phyloP scores from a whole-genome alignment of 2,888 invertebrate genomes.

The Ennomos fuscantarius region DNA sequence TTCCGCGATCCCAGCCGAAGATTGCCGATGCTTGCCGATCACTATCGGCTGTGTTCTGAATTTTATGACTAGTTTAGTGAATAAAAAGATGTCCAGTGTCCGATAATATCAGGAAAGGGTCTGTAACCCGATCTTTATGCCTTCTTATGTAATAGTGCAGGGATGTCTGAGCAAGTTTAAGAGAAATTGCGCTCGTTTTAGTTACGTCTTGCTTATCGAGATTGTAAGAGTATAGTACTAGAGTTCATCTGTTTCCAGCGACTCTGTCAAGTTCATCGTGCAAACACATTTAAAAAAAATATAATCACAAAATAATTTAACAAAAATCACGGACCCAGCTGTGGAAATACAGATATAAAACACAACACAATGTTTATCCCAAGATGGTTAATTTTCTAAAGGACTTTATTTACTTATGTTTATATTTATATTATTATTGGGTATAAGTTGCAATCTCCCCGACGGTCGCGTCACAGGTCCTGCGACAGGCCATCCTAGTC shows the following conservation, averaged over 20 bases:
- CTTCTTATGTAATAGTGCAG: slow-evolving; percentile 5
- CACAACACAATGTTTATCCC: too few species aligned
- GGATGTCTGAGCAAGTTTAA: slow-evolving; percentile 8
- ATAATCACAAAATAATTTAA: too few species aligned
- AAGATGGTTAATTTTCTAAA: too few species aligned
- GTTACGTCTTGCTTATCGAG: neutral
- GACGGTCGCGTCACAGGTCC: too few species aligned
- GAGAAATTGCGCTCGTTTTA: neutral
- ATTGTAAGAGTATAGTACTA: neutral
- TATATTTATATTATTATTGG: too few species aligned
- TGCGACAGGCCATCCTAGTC: too few species aligned
- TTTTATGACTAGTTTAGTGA: slow-evolving; percentile 60
- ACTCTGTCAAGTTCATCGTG: too few species aligned
- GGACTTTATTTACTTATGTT: too few species aligned
- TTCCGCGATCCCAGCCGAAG: slow-evolving; percentile 58
- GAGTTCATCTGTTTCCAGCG: slow-evolving; percentile 1
- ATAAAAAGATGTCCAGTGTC: slow-evolving; percentile 45
- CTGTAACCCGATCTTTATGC: slow-evolving; percentile 26
- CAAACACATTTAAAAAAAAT: too few species aligned
- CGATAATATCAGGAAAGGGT: slow-evolving; percentile 27
- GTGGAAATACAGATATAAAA: too few species aligned
- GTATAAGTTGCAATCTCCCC: too few species aligned
- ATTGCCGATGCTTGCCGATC: slow-evolving; percentile 58
- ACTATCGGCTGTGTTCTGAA: slow-evolving; percentile 59
- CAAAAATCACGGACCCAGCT: too few species aligned